Base-by-base conservation (phyloP, 2,888 invertebrate genomes). In the Thymelicus sylvestris region DNA sequence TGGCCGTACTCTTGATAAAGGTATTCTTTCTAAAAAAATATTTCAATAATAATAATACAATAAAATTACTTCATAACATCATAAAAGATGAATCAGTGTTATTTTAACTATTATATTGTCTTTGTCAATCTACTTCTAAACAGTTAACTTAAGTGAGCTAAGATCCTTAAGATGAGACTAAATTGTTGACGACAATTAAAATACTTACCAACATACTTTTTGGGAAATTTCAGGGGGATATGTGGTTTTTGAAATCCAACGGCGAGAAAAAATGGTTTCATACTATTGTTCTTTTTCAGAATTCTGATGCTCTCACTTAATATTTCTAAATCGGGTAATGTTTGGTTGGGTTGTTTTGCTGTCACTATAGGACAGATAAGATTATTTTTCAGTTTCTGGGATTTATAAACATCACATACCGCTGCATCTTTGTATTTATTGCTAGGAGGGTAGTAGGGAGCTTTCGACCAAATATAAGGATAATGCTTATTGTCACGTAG, bases 161-260 rank as follows among this genome's bases (percentile, higher is more conserved):
- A 31, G 31, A 31, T 2, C 31, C 31, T 31, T 44, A 44, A 8
- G 4, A 10, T 44, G 8, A 19, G 19, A 19, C 19, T 19, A 19
- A 19, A 19, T 19, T 19, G 19, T 19, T 19, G 44, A 12, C 12
- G 12, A 12, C 44, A 57, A 13, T 0, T 7, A 6, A 0, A 7
- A 48, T 48, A 79, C 92, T 87, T 92, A 97, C 97, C 94, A 77
- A 97, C 88, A 91, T 96, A 98, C 84, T 96, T 90, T 76, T 89
- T 84, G 0, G 98, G 98, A 91, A 96, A 97, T 82, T 97, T 98
- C 15, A 98, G 93, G 13, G 98, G 98, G 78, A 98, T 96, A 81
- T 98, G 98, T 1, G 98, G 98, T 83, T 98, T 98, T 82, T 98
- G 97, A 83, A 97, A 97, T 0, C 98, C 98, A 77, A 98, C 95